Evolutionary conservation across 2,113 vertebrate genomes (phyloP), one percentile per base, ranked within the genome.

Genomic region (Bucco capensis): DNA sequence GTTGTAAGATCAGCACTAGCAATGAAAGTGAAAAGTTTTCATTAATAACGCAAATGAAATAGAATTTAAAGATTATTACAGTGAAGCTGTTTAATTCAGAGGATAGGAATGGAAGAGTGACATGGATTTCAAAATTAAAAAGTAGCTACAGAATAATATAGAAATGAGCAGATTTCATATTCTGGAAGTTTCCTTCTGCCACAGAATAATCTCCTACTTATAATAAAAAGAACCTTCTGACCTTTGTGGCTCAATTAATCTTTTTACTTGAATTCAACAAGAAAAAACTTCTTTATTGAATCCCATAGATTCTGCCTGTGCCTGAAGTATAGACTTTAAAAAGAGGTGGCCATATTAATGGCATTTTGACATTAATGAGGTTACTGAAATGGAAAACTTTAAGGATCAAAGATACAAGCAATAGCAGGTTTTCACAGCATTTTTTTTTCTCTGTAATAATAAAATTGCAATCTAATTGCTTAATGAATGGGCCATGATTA

Each of bases 391-490:
- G 78, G 76, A 95, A 93, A 49, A 87, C 82, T 92, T 95, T 94
- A 96, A 94, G 83, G 92, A 89, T 93, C 94, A 96, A 95, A 89
- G 90, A 88, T 89, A 92, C 77, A 90, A 95, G 71, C 82, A 88
- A 47, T 72, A 92, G 71, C 70, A 94, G 93, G 87, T 91, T 94
- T 93, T 95, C 95, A 37, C 88, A 96, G 91, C 79, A 92, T 97
- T 83, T 93, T 93, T 86, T 75, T 73, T 5, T 0, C 25, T 80
- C 86, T 94, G 91, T 98, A 96, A 93, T 96, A 97, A 93, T 89
- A 88, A 94, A 97, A 94, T 98, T 96, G 94, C 75, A 70, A 73
- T 82, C 94, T 96, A 94, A 97, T 98, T 96, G 97, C 97, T 97
- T 96, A 95, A 97, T 97, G 97, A 97, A 92, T 97, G 95, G 89